Conservation (phyloP, 2,797 vertebrate species). For the Pseudocheirus occidentalis region DNA sequence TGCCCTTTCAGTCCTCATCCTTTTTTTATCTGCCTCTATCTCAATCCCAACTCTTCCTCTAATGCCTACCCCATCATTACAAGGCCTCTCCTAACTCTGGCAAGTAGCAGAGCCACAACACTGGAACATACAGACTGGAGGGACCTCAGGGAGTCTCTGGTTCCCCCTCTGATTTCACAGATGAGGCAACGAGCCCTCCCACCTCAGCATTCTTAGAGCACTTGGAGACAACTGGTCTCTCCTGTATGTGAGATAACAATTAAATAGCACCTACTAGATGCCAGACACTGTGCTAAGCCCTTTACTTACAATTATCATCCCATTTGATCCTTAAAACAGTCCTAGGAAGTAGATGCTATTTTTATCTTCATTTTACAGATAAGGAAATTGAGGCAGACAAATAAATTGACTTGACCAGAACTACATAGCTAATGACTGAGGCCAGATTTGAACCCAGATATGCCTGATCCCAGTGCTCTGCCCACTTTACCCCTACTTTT, state of each 20-base stretch:
- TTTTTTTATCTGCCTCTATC: constrained; percentile 34
- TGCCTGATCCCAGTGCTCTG: neutral
- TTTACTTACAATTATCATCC: neutral
- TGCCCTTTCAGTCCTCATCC: neutral
- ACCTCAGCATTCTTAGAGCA: neutral
- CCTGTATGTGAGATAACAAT: neutral
- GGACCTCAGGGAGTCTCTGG: neutral
- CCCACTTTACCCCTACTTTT: neutral
- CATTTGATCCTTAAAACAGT: neutral
- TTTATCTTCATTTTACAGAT: neutral
- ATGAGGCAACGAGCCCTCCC: neutral
- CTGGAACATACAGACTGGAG: neutral
- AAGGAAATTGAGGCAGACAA: neutral
- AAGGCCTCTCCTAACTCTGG: neutral
- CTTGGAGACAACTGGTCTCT: neutral
- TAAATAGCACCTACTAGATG: neutral
- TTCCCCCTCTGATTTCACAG: neutral
- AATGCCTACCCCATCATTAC: constrained; percentile 37
- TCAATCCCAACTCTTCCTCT: constrained; percentile 50
- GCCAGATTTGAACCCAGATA: too few species aligned
- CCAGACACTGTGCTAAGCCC: neutral
- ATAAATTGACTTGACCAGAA: neutral
- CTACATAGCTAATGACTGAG: neutral
- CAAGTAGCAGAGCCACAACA: neutral
- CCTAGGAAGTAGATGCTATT: neutral